Evolutionary conservation across 2,888 invertebrate species (phyloP).

Genomic region (Lacanobia oleracea): DNA sequence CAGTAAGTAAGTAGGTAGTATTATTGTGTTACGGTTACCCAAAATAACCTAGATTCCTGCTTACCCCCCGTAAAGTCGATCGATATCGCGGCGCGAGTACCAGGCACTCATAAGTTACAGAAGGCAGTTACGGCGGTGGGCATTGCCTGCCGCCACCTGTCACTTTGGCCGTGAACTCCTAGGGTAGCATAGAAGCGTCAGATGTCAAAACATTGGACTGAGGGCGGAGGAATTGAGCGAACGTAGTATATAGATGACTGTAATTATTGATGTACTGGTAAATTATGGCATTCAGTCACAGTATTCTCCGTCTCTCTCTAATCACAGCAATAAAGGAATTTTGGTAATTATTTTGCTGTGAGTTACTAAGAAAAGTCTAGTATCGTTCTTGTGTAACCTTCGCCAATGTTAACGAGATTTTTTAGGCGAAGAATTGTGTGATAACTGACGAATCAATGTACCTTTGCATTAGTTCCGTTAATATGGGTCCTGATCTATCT

Average conservation of each 20-base stretch:
- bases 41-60: slow-evolving; percentile 31
- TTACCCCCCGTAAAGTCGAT: slow-evolving; percentile 30
- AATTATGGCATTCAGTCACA: background rate
- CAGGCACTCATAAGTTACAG: slow-evolving; percentile 48
- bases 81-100: slow-evolving; percentile 54
- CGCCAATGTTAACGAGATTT: slow-evolving; percentile 14
- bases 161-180: slow-evolving; percentile 58
- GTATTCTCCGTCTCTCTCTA: slow-evolving; percentile 1
- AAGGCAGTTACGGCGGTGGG: slow-evolving; percentile 23
- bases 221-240: background rate
- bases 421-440: background rate
- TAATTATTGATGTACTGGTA: background rate
- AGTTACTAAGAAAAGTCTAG: slow-evolving; percentile 11
- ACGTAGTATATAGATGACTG: background rate
- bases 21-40: background rate
- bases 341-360: slow-evolving; percentile 2
- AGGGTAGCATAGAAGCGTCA: slow-evolving; percentile 41
- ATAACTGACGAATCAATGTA: background rate
- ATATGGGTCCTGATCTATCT: too few relatives aligned
- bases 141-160: slow-evolving; percentile 50
- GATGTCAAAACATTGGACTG: slow-evolving; percentile 43
- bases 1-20: background rate
- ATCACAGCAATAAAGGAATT: background rate
- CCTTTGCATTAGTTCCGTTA: background rate
- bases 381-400: slow-evolving; percentile 18